Evolutionary conservation across 1,140 invertebrate species (phyloP).

Genomic region (Sycophila sp.): DNA sequence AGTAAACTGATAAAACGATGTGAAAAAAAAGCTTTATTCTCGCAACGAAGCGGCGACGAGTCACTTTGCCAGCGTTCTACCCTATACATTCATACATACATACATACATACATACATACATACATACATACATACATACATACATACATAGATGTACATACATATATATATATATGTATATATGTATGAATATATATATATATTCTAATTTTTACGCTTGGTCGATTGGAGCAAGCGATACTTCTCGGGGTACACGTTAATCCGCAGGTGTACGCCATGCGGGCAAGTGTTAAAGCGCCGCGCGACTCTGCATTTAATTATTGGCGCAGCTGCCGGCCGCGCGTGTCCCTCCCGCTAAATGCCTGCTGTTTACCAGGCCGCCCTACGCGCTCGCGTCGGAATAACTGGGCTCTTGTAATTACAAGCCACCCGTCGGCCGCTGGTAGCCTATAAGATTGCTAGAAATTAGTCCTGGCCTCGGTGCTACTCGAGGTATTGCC

Average conservation of each 20-base stretch:
- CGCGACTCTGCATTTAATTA: neutral
- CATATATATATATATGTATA: too few relatives aligned
- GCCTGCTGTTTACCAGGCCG: too few relatives aligned
- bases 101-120: neutral
- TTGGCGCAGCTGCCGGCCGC: neutral
- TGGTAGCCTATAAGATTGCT: neutral
- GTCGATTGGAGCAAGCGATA: neutral
- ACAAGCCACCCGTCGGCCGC: neutral
- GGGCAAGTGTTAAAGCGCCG: neutral
- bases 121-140: neutral
- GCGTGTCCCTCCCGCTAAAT: too few relatives aligned
- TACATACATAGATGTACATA: neutral
- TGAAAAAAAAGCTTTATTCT: too few relatives aligned
- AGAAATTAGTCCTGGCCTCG: neutral
- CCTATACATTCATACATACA: neutral
- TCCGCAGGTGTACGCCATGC: neutral
- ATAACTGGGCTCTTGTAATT: slow-evolving; percentile 5
- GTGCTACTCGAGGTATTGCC: neutral
- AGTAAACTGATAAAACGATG: too few relatives aligned
- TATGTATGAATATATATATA: too few relatives aligned
- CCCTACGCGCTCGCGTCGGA: neutral
- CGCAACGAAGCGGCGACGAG: too few relatives aligned
- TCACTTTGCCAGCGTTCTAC: too few relatives aligned
- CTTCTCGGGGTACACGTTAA: too few relatives aligned
- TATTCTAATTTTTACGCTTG: neutral